Evolutionary conservation across 23 tunicate species (phyloP).

Genomic region (Trididemnum nubilum): DNA sequence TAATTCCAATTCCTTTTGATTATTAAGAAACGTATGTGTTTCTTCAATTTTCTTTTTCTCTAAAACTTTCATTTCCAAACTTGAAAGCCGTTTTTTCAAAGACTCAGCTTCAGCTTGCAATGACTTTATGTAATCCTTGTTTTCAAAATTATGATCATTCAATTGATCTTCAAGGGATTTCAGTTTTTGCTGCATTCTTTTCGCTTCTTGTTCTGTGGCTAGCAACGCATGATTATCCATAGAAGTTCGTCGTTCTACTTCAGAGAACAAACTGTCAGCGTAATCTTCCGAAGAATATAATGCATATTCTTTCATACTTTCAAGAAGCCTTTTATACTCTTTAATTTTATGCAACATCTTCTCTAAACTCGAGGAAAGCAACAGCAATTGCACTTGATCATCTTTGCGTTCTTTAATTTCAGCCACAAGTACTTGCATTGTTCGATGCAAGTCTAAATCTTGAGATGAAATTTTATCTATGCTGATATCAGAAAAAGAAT

Average conservation of each 20-base stretch:
- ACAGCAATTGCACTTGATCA: background rate
- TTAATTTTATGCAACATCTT: background rate
- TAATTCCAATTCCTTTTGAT: background rate
- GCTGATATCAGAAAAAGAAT: background rate
- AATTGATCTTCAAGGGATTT: constrained; percentile 18
- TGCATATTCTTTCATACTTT: background rate
- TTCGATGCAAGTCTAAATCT: background rate
- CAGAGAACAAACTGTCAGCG: background rate
- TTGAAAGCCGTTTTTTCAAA: background rate
- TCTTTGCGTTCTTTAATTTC: background rate
- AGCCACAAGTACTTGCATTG: background rate
- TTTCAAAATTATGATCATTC: constrained; percentile 12
- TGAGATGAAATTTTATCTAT: no score
- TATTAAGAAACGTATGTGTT: background rate
- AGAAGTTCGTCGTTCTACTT: constrained; percentile 23
- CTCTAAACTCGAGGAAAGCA: background rate
- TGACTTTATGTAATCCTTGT: background rate
- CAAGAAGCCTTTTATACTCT: background rate
- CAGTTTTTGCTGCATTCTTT: constrained; percentile 20
- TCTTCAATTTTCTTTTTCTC: constrained; percentile 21
- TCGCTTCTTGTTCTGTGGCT: constrained; percentile 35
- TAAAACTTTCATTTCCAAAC: constrained; percentile 5
- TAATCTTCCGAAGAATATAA: background rate
- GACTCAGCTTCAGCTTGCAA: constrained; percentile 17
- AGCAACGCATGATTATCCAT: constrained; percentile 21